Base-by-base conservation (phyloP, 2,888 invertebrate genomes). In the Erynnis tages region DNA sequence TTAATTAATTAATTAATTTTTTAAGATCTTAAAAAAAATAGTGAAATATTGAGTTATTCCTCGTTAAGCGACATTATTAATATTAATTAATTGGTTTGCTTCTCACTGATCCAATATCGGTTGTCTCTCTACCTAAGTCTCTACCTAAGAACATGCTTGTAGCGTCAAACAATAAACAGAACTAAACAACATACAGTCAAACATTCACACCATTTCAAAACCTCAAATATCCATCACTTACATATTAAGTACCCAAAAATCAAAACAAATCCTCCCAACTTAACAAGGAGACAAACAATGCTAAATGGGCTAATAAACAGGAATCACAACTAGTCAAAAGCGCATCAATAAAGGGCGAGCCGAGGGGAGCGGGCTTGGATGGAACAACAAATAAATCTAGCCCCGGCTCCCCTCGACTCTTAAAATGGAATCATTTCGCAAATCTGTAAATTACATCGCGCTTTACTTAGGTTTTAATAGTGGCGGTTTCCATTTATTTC, bases 311-410 rank as follows among this genome's bases (percentile, higher is more conserved):
- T 76, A 79, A 84, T 86, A 85, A 85, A 83, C 78, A 67, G 77
- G 73, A 82, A 86, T 85, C 84, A 82, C 69, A 73, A 80, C 82
- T 79, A 82, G 83, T 84, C 80, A 86, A 87, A 86, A 80, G 84
- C 67, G 76, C 87, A 86, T 86, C 86, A 79, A 82, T 79, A 80
- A 78, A 75, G 78, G 76, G 73, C 59, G 11, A 56, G 62, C 67
- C 66, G 68, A 71, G 73, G 77, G 70, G 67, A 58, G 25, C 47
- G 60, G 72, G 66, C 75, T 65, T 69, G 58, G 66, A 74, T 63
- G 64, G 78, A 67, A 62, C 79, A 71, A 56, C 76, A 69, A 71
- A 80, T 82, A 81, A 80, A 84, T 83, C 77, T 23, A 44, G 19
- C 59, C 55, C 35, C 73, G 66, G 54, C 66, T 66, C 69, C 66